These are phyloP conservation scores for Solenodon paradoxus DNA, from an alignment of 2,113 vertebrate species.

Conservation along the genomic window DNA sequence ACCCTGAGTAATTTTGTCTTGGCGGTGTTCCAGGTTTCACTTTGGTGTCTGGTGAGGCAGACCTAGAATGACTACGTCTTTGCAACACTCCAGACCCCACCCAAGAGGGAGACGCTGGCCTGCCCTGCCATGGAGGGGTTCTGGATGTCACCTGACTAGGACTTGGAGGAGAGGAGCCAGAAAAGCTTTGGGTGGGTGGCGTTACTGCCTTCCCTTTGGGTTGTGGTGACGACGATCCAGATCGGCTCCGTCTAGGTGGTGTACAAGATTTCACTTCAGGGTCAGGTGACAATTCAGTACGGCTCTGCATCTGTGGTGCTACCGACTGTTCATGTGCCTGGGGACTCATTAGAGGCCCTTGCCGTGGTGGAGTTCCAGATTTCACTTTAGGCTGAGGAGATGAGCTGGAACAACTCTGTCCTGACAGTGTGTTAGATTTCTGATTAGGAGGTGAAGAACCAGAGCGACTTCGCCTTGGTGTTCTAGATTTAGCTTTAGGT, in stretches of 20 bases:
- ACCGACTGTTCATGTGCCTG: constrained; percentile 51
- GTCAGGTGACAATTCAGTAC: constrained; percentile 65
- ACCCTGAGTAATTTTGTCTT: constrained; percentile 64
- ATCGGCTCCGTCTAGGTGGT: constrained; percentile 38
- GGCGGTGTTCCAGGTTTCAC: constrained; percentile 62
- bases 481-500: constrained; percentile 63
- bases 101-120: constrained; percentile 56
- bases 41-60: constrained; percentile 73
- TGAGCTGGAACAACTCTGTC: constrained; percentile 54
- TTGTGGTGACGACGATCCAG: constrained; percentile 55
- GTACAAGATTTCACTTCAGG: constrained; percentile 63
- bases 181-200: constrained; percentile 60
- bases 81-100: constrained; percentile 39
- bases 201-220: constrained; percentile 26
- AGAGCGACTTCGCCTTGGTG: constrained; percentile 66
- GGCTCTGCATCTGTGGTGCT: constrained; percentile 56
- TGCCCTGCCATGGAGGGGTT: constrained; percentile 54
- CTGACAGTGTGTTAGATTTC: constrained; percentile 69
- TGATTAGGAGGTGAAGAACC: constrained; percentile 64
- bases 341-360: constrained; percentile 34
- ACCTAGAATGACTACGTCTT: constrained; percentile 63
- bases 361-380: constrained; percentile 66
- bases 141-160: constrained; percentile 53
- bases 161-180: constrained; percentile 75
- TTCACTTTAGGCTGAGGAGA: constrained; percentile 68